Evolutionary conservation across 1,140 invertebrate genomes (phyloP).

Genomic region (Heliconius nattereri): DNA sequence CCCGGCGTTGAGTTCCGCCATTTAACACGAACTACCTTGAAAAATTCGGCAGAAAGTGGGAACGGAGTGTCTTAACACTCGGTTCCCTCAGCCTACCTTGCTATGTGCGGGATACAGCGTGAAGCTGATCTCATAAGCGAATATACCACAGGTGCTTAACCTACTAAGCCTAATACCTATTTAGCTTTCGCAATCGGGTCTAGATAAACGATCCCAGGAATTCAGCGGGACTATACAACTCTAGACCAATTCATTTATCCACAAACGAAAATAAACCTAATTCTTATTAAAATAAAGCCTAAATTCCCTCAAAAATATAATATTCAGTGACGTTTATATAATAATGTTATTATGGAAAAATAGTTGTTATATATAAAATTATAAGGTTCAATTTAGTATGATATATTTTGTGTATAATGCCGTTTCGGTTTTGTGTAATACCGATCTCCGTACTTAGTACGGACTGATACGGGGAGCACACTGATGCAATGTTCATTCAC

Average conservation of each 20-base stretch:
- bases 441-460: conserved; percentile 70
- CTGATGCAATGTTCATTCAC: conserved; percentile 73
- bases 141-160: background rate
- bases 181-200: conserved; percentile 18
- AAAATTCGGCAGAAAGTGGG: too few species aligned
- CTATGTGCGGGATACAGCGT: too few species aligned
- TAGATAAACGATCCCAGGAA: conserved; percentile 26
- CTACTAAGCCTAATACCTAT: background rate
- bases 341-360: conserved; percentile 18
- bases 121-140: background rate
- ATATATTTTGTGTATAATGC: background rate
- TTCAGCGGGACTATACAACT: conserved; percentile 41
- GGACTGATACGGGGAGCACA: conserved; percentile 67
- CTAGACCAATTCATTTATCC: conserved; percentile 46
- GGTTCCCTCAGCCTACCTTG: too few species aligned
- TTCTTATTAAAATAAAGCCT: background rate
- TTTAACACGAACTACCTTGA: too few species aligned
- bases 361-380: background rate
- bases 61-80: too few species aligned
- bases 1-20: too few species aligned
- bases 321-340: conserved; percentile 33
- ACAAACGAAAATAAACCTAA: conserved; percentile 29
- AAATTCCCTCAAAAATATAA: background rate
- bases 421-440: background rate
- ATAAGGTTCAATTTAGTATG: conserved; percentile 38